Conservation (phyloP, 2,113 vertebrate species). For the Arothron firmamentum region DNA sequence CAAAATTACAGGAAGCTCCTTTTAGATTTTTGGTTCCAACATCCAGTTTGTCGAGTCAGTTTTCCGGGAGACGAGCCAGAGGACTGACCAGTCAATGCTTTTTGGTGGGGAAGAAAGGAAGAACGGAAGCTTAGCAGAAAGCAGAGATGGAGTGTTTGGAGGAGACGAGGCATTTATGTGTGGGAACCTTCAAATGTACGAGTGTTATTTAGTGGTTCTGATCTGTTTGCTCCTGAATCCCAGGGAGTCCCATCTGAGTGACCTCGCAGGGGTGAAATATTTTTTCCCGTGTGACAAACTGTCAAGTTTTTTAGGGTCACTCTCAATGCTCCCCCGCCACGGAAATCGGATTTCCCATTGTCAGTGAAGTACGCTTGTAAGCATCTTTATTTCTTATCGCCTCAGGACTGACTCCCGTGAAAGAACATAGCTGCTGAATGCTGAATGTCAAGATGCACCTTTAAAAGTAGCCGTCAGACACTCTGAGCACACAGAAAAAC, state of each 20-base stretch:
- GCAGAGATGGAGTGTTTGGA: constrained; percentile 51
- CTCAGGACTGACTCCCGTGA: constrained; percentile 1
- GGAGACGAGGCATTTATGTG: constrained; percentile 8
- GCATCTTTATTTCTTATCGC: constrained; percentile 23
- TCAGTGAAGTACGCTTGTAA: constrained; percentile 30
- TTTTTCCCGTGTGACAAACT: constrained; percentile 1
- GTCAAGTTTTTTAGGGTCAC: constrained; percentile 14
- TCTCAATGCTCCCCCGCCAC: neutral
- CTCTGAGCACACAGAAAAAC: no score
- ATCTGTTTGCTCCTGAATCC: no score
- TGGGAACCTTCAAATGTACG: no score
- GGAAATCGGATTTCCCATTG: constrained; percentile 25
- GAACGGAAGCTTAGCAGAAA: constrained; percentile 25
- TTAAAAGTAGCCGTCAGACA: neutral
- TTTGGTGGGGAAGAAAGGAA: constrained; percentile 7
- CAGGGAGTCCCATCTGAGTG: constrained; percentile 18
- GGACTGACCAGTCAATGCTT: constrained; percentile 6
- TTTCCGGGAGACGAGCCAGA: constrained; percentile 22
- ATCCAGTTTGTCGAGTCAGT: constrained; percentile 11
- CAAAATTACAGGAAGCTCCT: neutral
- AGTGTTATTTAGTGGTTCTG: no score
- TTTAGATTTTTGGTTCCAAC: constrained; percentile 16
- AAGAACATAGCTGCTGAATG: constrained; percentile 4
- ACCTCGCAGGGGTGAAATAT: constrained; percentile 3
- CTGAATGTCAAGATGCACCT: constrained; percentile 3